Percentiles rank a stretch among this genome's conserved stretches.
phyloP scores from a whole-genome alignment of 2,113 vertebrate species.

The Leucopternis melanops region DNA sequence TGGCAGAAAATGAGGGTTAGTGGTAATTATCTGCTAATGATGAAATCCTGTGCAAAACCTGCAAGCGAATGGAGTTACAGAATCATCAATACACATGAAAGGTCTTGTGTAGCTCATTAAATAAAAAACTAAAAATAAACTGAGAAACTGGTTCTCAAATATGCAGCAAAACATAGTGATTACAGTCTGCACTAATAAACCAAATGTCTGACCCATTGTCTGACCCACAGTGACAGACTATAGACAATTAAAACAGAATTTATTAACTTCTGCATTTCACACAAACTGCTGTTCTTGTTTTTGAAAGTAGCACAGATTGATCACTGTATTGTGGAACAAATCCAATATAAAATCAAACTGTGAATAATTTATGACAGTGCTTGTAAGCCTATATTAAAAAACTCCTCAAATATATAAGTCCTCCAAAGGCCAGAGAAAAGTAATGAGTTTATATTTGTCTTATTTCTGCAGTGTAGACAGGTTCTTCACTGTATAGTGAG shows the following conservation, averaged over 20 bases:
- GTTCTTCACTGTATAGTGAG: neutral
- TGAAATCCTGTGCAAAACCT: neutral
- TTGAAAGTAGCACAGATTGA: neutral
- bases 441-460: constrained; percentile 29
- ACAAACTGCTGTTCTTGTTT: neutral
- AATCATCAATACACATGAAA: neutral
- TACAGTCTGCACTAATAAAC: neutral
- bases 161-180: neutral
- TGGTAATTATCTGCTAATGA: neutral
- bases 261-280: constrained; percentile 12
- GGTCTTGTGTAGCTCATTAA: constrained; percentile 14
- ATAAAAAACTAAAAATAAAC: neutral
- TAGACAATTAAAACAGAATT: constrained; percentile 11
- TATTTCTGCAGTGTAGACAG: neutral
- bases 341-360: constrained; percentile 27
- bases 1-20: neutral
- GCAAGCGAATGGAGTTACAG: neutral
- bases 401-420: neutral
- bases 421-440: neutral
- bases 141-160: neutral
- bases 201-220: neutral
- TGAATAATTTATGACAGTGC: constrained; percentile 49
- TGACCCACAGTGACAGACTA: neutral
- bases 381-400: constrained; percentile 47
- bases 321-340: constrained; percentile 23